Base-by-base conservation (phyloP, 1,140 invertebrate species). In the Belonocnema kinseyi region DNA sequence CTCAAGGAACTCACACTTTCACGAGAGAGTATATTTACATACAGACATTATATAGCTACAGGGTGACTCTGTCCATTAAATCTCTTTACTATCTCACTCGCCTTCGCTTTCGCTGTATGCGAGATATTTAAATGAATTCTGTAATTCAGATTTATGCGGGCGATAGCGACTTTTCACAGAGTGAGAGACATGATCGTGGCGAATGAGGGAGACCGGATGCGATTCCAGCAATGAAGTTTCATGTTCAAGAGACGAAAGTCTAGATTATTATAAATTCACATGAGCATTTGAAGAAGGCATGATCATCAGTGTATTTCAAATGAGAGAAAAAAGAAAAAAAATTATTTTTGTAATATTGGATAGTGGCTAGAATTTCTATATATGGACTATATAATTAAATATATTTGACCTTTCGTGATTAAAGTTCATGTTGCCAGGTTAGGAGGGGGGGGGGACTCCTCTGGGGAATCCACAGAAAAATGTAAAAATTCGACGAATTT, bases 1-100 rank as follows among this genome's bases (percentile, higher is more conserved):
- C 21, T 7, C 8, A 14, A 21, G 58, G 40, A 33, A 66, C 26
- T 46, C 19, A 58, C 16, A 66, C 33, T 66, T 66, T 66, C 7
- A 40, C 13, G 14, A 61, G 58, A 61, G 21, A 61, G 58, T 40
- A 13, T 66, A 66, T 66, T 17, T 66, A 40, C 10, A 40, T 33
- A 61, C 58, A 61, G 26, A 61, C 12, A 61, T 46, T 46, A 46
- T 46, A 78, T 66, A 14, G 17, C 75, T 26, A 52, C 66, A 74
- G 53, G 76, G 77, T 78, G 82, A 79, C 78, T 79, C 58, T 75
- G 58, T 71, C 82, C 78, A 85, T 87, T 85, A 86, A 87, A 86
- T 87, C 80, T 78, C 61, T 79, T 80, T 73, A 75, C 74, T 88
- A 87, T 87, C 86, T 88, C 82, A 78, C 74, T 82, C 74, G 76